Evolutionary conservation across 2,888 invertebrate species (phyloP), one percentile per base, ranked within the genome.

Genomic region (Sicus ferrugineus): DNA sequence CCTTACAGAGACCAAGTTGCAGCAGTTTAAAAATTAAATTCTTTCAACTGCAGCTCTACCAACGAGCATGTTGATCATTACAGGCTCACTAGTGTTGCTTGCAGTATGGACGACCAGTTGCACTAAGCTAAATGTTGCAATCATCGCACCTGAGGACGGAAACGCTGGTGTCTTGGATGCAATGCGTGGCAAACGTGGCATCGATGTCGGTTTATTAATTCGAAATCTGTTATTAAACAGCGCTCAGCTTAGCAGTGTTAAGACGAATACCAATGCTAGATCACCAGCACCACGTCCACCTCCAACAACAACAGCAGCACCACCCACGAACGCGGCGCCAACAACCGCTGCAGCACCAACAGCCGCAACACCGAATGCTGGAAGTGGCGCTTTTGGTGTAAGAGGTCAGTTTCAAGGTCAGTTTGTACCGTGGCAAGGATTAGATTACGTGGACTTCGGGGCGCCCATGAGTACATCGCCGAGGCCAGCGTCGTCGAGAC

Each of bases 181-280:
- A 31, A 67, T 63, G 23, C 78, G 81, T 4, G 73, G 69, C 6
- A 80, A 75, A 11, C 79, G 83, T n/a, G 78, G 73, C 64, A 69
- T 78, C 1, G 74, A 81, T 69, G 71, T 81, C 30, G 80, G 81
- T 2, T 31, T 74, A 26, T 59, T 83, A 48, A 69, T 82, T 54
- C 79, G 81, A 9, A 82, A 78, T 73, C 56, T 82, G 26, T 72
- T 82, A 65, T 74, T 78, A 30, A 80, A 82, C 67, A 83, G 83
- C 68, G 81, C 78, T 1, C 73, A 78, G 7, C 54, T 79, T 14
- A 80, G 81, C 62, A 77, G 72, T 66, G 72, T 72, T 21, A 81
- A 81, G 71, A 75, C 74, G 52, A 75, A 77, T 58, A 23, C 77
- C 0, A 54, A 65, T n/a, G 48, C 71, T 16, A 56, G 70, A 11